Percentiles rank a stretch among this genome's conserved stretches.
phyloP scores from a whole-genome alignment of 2,888 invertebrate genomes.

The Stenchaetothrips biformis region DNA sequence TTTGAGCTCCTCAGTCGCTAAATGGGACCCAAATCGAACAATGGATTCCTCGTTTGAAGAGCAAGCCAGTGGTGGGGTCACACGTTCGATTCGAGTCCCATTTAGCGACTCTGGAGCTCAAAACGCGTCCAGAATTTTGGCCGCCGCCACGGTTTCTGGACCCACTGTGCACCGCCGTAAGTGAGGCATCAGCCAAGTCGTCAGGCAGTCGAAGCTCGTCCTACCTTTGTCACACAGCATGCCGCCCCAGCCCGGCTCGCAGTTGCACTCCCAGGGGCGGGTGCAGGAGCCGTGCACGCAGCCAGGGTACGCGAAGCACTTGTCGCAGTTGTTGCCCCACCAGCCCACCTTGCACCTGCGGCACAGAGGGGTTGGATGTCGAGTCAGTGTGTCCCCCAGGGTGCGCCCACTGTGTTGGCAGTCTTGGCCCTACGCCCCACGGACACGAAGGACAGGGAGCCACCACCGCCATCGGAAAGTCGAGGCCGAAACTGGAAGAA shows the following conservation, averaged over 20 bases:
- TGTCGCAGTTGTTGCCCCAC: constrained; percentile 67
- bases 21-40: not conserved
- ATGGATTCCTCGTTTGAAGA: no score
- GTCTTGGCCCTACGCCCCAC: no score
- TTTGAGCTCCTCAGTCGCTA: not conserved
- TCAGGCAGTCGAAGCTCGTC: constrained; percentile 35
- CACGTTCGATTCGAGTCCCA: no score
- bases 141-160: no score
- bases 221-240: constrained; percentile 86
- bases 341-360: constrained; percentile 81
- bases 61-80: no score
- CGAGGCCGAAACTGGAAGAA: not conserved
- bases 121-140: no score
- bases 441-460: no score
- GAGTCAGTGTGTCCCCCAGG: no score
- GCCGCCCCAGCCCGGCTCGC: constrained; percentile 83
- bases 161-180: not conserved
- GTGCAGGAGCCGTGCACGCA: constrained; percentile 80
- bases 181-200: constrained; percentile 26
- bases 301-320: constrained; percentile 76
- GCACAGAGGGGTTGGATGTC: no score
- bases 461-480: not conserved
- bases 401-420: no score
- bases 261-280: constrained; percentile 86
- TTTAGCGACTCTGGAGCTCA: no score